A percentile compares a stretch with the other conserved stretches of the same genome.
These are phyloP conservation scores for Diachasmimorpha longicaudata DNA, from an alignment of 1,140 invertebrate genomes.

Conservation along the genomic window DNA sequence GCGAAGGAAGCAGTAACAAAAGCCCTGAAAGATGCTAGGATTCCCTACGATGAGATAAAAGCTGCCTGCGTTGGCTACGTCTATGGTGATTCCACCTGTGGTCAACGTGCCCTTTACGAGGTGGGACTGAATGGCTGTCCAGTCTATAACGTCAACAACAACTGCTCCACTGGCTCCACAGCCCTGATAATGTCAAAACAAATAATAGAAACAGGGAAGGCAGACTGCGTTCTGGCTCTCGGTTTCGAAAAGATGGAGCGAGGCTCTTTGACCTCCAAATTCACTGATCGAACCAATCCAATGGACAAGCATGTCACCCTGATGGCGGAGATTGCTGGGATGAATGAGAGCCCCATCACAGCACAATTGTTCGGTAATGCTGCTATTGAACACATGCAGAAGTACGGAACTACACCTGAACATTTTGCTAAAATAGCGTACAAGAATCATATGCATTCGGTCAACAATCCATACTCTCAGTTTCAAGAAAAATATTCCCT, in stretches of 20 bases:
- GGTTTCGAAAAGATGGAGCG: slow-evolving; percentile 99
- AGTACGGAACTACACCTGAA: slow-evolving; percentile 90
- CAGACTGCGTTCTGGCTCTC: slow-evolving; percentile 88
- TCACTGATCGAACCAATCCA: slow-evolving; percentile 88
- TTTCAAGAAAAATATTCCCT: slow-evolving; percentile 89
- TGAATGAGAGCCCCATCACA: slow-evolving; percentile 83
- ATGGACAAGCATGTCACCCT: slow-evolving; percentile 90
- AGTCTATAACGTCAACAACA: slow-evolving; percentile 98
- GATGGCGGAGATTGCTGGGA: slow-evolving; percentile 77
- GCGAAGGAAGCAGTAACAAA: slow-evolving; percentile 91
- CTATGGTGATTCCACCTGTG: slow-evolving; percentile 95
- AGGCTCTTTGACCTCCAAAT: slow-evolving; percentile 85
- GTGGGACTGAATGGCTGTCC: slow-evolving; percentile 97
- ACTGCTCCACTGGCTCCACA: slow-evolving; percentile 95
- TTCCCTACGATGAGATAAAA: slow-evolving; percentile 82
- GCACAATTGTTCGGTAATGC: slow-evolving; percentile 97
- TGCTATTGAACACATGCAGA: slow-evolving; percentile 95
- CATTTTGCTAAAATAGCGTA: slow-evolving; percentile 97
- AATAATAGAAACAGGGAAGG: slow-evolving; percentile 82
- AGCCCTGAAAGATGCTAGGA: slow-evolving; percentile 84
- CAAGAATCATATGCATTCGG: slow-evolving; percentile 97
- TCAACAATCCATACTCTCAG: slow-evolving; percentile 96
- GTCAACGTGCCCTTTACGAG: slow-evolving; percentile 93
- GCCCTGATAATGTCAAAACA: slow-evolving; percentile 91
- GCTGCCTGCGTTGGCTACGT: slow-evolving; percentile 95